These are phyloP conservation scores for Eubucco bourcierii DNA, from an alignment of 2,113 vertebrate genomes.

Conservation along the genomic window DNA sequence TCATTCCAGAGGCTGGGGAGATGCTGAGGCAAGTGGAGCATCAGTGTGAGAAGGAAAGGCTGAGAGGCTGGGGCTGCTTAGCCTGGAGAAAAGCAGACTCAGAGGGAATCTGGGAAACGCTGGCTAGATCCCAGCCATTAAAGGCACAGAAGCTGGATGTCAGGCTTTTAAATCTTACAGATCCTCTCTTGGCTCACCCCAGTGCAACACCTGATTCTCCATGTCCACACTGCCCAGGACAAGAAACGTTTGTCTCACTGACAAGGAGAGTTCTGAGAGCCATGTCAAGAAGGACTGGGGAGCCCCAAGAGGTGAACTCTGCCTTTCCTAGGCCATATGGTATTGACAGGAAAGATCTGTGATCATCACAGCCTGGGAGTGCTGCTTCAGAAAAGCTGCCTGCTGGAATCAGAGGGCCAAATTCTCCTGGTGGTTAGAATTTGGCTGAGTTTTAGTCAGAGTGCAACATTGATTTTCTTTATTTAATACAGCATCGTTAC, in stretches of 20 bases:
- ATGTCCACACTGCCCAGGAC: neutral
- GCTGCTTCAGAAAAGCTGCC: neutral
- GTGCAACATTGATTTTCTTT: neutral
- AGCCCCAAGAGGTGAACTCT: neutral
- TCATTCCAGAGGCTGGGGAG: no score
- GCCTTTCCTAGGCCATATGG: neutral
- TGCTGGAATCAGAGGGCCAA: neutral
- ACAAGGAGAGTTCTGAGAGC: neutral
- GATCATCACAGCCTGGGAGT: neutral
- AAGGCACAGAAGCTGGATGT: neutral
- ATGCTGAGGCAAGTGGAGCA: no score
- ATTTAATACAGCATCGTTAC: neutral
- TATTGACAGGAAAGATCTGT: neutral
- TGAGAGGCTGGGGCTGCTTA: no score
- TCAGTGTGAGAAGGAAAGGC: no score
- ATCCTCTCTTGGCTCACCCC: neutral
- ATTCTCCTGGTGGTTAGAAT: neutral
- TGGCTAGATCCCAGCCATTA: neutral
- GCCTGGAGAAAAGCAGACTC: no score
- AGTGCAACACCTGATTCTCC: neutral
- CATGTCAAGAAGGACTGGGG: fast-evolving
- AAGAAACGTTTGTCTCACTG: neutral
- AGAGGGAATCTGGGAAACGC: neutral
- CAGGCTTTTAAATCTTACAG: neutral
- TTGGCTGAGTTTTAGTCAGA: neutral